Conservation (phyloP, 2,113 vertebrate genomes). For the Anguilla rostrata region DNA sequence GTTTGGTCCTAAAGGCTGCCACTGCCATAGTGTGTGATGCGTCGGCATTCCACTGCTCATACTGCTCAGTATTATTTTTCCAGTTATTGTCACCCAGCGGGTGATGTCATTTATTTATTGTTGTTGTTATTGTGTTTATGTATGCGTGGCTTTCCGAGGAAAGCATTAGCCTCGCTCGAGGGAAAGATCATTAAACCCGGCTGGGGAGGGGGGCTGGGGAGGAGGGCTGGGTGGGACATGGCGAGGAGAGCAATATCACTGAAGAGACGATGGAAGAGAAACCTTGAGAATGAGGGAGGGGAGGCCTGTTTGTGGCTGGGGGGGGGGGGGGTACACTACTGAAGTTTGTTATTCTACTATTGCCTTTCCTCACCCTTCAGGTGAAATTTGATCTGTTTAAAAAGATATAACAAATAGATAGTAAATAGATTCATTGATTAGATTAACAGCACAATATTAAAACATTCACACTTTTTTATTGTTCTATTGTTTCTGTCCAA, state of each 20-base stretch:
- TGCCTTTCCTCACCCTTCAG: not conserved
- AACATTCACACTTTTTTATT: not conserved
- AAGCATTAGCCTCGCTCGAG: not conserved
- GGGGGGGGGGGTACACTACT: not conserved
- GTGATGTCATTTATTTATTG: constrained; percentile 2
- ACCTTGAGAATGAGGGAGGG: not conserved
- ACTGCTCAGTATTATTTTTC: not conserved
- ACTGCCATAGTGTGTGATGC: not conserved
- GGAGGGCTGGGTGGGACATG: not conserved
- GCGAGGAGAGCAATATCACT: not conserved
- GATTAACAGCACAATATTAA: too few species aligned
- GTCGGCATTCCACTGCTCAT: not conserved
- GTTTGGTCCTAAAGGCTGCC: not conserved
- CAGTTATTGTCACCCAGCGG: not conserved
- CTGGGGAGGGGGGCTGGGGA: not conserved
- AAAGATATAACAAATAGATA: not conserved
- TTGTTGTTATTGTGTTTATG: constrained; percentile 1
- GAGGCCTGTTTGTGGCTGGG: not conserved
- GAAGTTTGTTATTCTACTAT: not conserved
- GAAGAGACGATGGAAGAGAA: not conserved
- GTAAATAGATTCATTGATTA: not conserved
- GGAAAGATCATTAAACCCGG: not conserved
- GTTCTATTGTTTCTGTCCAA: not conserved
- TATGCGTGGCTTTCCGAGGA: not conserved
- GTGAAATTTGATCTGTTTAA: not conserved